phyloP scores from a whole-genome alignment of 1,140 invertebrate species.

The Samia ricini region DNA sequence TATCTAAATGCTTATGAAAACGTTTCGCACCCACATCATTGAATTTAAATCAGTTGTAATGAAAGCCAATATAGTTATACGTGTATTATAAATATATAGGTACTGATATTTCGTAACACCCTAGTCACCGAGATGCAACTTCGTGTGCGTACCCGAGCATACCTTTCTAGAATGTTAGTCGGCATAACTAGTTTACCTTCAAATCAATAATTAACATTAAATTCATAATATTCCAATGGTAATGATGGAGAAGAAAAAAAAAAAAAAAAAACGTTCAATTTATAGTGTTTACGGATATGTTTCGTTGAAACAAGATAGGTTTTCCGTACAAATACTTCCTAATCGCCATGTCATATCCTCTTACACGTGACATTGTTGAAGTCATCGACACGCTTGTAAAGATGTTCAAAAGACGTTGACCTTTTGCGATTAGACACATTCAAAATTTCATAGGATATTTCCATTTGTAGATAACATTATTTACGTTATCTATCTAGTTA shows the following conservation, averaged over 20 bases:
- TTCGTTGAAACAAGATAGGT: not conserved
- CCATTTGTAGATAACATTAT: no score
- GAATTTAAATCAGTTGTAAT: not conserved
- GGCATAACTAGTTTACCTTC: constrained; percentile 14
- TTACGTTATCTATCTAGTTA: no score
- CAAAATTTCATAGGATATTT: no score
- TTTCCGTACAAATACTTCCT: not conserved
- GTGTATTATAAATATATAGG: constrained; percentile 24
- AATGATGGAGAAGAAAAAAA: no score
- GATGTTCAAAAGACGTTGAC: not conserved
- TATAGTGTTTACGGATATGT: not conserved
- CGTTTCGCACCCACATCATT: constrained; percentile 8
- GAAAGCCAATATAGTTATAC: constrained; percentile 15
- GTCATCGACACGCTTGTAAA: not conserved
- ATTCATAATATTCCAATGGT: not conserved
- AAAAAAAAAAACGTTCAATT: not conserved
- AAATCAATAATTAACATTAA: constrained; percentile 5
- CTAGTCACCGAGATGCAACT: not conserved
- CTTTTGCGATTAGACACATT: no score
- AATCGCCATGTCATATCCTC: not conserved
- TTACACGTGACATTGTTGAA: not conserved
- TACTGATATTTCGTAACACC: constrained; percentile 21
- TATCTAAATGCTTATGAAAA: constrained; percentile 10
- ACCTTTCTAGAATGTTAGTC: constrained; percentile 18
- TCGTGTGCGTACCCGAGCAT: not conserved